Evolutionary conservation across 2,797 vertebrate genomes (phyloP).

Genomic region (Propithecus deckenii): DNA sequence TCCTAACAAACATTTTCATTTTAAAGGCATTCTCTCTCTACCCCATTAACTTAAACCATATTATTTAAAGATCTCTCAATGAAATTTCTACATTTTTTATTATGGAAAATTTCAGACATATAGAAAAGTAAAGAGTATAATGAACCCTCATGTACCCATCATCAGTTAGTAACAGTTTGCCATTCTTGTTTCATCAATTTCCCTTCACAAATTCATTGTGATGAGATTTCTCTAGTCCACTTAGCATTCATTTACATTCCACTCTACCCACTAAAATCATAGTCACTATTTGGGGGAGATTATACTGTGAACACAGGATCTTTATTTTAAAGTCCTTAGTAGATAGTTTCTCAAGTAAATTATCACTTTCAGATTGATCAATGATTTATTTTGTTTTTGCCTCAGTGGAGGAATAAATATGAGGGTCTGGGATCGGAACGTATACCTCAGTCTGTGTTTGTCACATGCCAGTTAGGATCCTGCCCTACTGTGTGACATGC

Average conservation of each 20-base stretch:
- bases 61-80: not conserved
- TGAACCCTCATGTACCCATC: not conserved
- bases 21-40: conserved; percentile 38
- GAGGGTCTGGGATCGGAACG: not conserved
- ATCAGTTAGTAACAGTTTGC: not conserved
- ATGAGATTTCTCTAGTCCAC: not conserved
- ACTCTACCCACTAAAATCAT: not conserved
- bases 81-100: conserved; percentile 28
- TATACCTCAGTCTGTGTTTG: not conserved
- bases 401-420: not conserved
- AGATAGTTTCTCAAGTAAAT: not conserved
- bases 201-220: not conserved
- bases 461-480: not conserved
- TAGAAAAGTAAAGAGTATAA: not conserved
- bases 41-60: not conserved
- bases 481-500: not conserved
- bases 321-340: not conserved
- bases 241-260: not conserved
- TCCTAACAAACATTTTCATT: not conserved
- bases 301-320: not conserved
- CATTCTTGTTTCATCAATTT: not conserved
- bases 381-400: conserved; percentile 3
- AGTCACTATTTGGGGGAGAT: not conserved
- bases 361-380: not conserved
- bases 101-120: conserved; percentile 15